phyloP scores from a whole-genome alignment of 2,888 invertebrate genomes.

The Synergus laeviventris region DNA sequence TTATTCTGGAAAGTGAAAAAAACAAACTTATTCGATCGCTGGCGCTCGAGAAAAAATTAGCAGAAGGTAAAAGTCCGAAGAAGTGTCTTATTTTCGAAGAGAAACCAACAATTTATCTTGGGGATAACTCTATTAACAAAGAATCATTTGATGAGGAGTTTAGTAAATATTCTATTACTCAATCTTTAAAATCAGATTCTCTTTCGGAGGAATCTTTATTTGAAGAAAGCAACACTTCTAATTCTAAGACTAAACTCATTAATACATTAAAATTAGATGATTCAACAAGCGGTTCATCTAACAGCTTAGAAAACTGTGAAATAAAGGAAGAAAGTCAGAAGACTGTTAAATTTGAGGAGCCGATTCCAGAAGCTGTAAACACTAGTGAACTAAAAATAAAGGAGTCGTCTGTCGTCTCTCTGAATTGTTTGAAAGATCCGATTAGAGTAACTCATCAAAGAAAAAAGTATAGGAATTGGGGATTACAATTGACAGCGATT shows the following conservation, averaged over 20 bases:
- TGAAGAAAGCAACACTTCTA: not conserved
- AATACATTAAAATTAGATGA: not conserved
- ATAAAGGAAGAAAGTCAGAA: not conserved
- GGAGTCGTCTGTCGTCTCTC: not conserved
- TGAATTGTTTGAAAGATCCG: conserved; percentile 1
- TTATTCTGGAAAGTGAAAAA: not conserved
- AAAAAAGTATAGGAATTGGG: conserved; percentile 22
- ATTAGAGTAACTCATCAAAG: conserved; percentile 4
- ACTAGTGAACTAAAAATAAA: not conserved
- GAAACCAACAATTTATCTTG: not conserved
- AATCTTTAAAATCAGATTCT: not conserved
- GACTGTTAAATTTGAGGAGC: not conserved
- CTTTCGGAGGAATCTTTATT: not conserved
- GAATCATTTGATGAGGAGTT: not conserved
- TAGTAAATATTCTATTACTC: not conserved
- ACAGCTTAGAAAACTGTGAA: not conserved
- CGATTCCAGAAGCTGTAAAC: not conserved
- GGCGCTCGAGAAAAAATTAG: conserved; percentile 2
- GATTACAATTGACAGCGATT: not conserved
- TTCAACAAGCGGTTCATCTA: not conserved
- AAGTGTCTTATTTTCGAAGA: conserved; percentile 5
- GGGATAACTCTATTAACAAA: not conserved
- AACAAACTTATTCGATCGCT: not conserved
- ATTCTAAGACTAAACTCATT: not conserved
- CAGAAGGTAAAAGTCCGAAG: not conserved